Percentiles rank a stretch among this genome's conserved stretches.
Evolutionary conservation across 2,113 vertebrate species (phyloP).

Genomic region (Prunella fulvescens): DNA sequence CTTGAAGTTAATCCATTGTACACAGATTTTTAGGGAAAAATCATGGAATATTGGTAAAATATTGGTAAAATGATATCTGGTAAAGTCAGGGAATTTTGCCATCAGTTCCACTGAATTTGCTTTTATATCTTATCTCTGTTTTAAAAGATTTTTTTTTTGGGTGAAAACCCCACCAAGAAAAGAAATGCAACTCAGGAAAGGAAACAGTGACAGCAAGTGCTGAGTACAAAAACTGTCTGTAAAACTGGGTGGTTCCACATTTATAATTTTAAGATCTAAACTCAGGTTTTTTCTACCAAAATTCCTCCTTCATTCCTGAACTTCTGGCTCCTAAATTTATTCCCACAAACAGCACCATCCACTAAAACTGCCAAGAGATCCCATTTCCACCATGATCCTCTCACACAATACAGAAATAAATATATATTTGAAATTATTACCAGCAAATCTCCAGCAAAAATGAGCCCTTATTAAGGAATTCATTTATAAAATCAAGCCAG

Average conservation of each 20-base stretch:
- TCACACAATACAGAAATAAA: not conserved
- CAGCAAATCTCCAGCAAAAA: not conserved
- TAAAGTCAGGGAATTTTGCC: not conserved
- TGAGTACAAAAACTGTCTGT: fast-evolving
- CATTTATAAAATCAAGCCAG: not conserved
- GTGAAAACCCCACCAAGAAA: not conserved
- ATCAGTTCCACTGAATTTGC: not conserved
- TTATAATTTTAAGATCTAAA: not conserved
- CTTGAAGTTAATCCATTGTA: not conserved
- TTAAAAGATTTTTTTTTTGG: not conserved
- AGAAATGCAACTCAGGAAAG: not conserved
- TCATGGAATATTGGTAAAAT: not conserved
- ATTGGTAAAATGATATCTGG: no score
- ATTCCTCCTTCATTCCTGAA: not conserved
- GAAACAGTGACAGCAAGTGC: not conserved
- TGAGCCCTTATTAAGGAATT: not conserved
- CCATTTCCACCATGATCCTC: no score
- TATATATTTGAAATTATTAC: not conserved
- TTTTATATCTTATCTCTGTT: not conserved
- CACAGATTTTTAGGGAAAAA: not conserved
- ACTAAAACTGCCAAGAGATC: not conserved
- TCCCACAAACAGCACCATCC: not conserved
- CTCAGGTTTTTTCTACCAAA: not conserved
- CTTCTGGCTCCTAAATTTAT: not conserved
- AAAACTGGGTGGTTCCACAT: not conserved